Evolutionary conservation across 1,140 invertebrate species (phyloP).

Genomic region (Papilio aristodemus): DNA sequence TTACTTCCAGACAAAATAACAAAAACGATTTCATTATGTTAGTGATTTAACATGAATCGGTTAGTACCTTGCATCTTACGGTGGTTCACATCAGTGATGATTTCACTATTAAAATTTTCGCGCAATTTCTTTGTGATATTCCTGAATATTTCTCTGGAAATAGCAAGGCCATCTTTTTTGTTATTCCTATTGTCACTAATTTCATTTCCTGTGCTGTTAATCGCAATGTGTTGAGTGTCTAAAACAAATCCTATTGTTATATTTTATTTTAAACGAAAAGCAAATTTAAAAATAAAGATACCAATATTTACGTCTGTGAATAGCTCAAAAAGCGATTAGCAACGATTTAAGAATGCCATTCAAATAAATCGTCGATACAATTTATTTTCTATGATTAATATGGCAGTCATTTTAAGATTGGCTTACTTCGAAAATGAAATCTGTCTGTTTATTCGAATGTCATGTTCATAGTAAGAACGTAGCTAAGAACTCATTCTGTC

Average conservation of each 20-base stretch:
- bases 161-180: conserved; percentile 72
- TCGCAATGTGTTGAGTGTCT: conserved; percentile 66
- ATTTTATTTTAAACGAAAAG: neutral
- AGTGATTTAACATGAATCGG: too few species aligned
- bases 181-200: conserved; percentile 60
- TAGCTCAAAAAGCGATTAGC: too few species aligned
- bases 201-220: conserved; percentile 58
- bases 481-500: too few species aligned
- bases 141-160: conserved; percentile 79
- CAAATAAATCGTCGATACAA: too few species aligned
- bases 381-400: too few species aligned
- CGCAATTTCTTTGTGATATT: conserved; percentile 78
- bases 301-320: neutral
- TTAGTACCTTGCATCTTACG: conserved; percentile 25
- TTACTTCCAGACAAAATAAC: too few species aligned
- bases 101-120: conserved; percentile 65
- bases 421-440: too few species aligned
- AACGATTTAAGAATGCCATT: too few species aligned
- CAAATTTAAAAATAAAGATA: neutral
- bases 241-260: conserved; percentile 24
- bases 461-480: too few species aligned
- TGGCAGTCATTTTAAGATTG: too few species aligned
- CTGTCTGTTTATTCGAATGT: too few species aligned
- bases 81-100: conserved; percentile 33
- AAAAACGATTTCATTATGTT: too few species aligned